Percentiles rank a stretch among this genome's conserved stretches.
Evolutionary conservation across 2,888 invertebrate species (phyloP).

Genomic region (Trichogramma evanescens): DNA sequence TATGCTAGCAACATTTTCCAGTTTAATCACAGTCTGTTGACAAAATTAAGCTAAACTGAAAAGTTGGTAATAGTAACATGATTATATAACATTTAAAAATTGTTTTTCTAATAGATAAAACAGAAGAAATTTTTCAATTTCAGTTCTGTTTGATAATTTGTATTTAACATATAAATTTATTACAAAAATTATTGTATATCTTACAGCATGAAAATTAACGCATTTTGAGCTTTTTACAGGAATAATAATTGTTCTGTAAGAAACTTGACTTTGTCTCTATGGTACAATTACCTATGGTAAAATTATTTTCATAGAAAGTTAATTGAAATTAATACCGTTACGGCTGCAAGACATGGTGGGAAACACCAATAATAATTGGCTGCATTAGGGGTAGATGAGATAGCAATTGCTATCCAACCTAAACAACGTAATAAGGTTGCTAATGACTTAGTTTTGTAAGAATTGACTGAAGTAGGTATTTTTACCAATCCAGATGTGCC

Average conservation of each 20-base stretch:
- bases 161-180: too few species aligned
- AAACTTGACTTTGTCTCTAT: background rate
- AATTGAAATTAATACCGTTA: constrained; percentile 28
- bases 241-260: background rate
- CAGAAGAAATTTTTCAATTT: too few species aligned
- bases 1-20: too few species aligned
- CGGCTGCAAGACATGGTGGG: constrained; percentile 34
- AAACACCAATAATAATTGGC: constrained; percentile 39
- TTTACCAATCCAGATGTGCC: constrained; percentile 34
- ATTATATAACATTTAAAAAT: too few species aligned
- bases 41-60: too few species aligned
- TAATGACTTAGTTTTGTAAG: constrained; percentile 28
- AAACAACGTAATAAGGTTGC: constrained; percentile 32
- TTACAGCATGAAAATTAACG: too few species aligned
- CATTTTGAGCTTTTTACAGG: too few species aligned
- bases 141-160: too few species aligned
- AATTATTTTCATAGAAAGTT: constrained; percentile 23
- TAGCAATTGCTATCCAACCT: constrained; percentile 35
- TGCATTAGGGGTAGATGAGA: constrained; percentile 30
- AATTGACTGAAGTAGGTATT: constrained; percentile 24
- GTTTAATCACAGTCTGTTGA: too few species aligned
- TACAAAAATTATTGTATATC: too few species aligned
- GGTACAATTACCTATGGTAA: background rate
- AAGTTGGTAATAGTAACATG: too few species aligned
- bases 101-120: too few species aligned